Evolutionary conservation across 2,113 vertebrate genomes (phyloP), one percentile per base, ranked within the genome.

Genomic region (Dinomys branickii): DNA sequence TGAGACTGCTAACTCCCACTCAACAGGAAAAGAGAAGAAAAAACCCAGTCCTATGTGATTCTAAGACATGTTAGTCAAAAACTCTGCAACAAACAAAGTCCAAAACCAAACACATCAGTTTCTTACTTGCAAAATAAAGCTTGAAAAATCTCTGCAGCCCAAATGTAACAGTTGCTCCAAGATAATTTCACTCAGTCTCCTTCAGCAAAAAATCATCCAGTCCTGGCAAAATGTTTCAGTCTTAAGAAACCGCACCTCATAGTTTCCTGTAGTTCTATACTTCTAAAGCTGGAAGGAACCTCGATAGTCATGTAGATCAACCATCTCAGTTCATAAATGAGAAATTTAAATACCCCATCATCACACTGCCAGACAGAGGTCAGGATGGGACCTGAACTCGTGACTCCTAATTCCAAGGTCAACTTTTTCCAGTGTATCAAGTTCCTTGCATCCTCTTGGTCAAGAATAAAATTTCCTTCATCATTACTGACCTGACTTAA

Each of bases 341-440:
- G 85, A 85, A 96, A 93, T 17, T 83, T 28, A 96, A 78, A 85
- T 56, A 85, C 77, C 14, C 22, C 28, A n/a, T 50, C 38, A 38
- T 67, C 56, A 44, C 54, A 83, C 50, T 91, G 92, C 54, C 87
- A 98, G 63, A 56, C 30, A 83, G 73, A 91, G 67, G 63, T 91
- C 94, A 97, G 1, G 73, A 94, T 69, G 50, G 78, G 63, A 87
- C 93, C 94, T 96, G 89, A 97, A 97, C 94, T 95, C 8, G 1
- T 20, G 47, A 89, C 80, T 88, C 61, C 50, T 96, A 91, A 84
- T 95, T 94, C 71, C 33, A 77, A 96, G 83, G 67, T 95, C 92
- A 91, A 22, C 73, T 87, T 91, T 95, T 97, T 93, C 94, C 89
- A 80, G 47, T 78, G 28, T 92, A 95, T 97, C 91, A 97, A 89